These are phyloP conservation scores for Brachionichthys hirsutus DNA, from an alignment of 2,113 vertebrate species.

Conservation along the genomic window DNA sequence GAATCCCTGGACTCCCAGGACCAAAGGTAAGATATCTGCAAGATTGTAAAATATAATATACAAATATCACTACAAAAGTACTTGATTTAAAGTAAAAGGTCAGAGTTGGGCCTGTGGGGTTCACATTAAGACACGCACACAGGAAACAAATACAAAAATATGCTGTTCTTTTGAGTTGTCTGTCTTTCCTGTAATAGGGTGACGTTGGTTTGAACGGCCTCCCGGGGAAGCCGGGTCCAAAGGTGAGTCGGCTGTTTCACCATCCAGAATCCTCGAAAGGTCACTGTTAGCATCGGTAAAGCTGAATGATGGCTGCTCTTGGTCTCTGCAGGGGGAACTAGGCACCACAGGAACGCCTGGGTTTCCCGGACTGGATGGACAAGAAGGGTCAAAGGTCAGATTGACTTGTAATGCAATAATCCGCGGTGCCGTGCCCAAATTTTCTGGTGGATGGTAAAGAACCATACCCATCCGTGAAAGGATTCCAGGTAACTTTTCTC, in stretches of 20 bases:
- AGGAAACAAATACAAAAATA: no score
- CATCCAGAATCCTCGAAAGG: no score
- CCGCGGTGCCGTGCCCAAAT: no score
- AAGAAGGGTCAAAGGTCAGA: slow-evolving; percentile 68
- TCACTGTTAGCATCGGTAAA: no score
- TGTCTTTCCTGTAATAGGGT: slow-evolving; percentile 63
- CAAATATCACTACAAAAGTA: no score
- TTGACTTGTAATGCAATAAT: no score
- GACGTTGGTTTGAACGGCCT: slow-evolving; percentile 70
- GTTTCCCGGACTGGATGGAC: slow-evolving; percentile 64
- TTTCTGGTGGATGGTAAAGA: no score
- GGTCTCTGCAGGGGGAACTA: slow-evolving; percentile 70
- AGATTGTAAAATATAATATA: no score
- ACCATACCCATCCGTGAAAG: no score
- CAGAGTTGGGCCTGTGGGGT: no score
- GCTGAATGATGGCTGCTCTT: background rate
- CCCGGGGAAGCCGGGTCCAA: slow-evolving; percentile 69
- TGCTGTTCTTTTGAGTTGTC: background rate
- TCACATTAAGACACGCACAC: no score
- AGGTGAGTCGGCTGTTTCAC: slow-evolving; percentile 62
- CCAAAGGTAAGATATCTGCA: slow-evolving; percentile 56
- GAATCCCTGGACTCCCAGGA: slow-evolving; percentile 71
- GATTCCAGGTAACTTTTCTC: no score
- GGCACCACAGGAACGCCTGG: slow-evolving; percentile 70
- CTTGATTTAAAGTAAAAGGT: background rate